A percentile compares a stretch with the other conserved stretches of the same genome.
Conservation (phyloP, 2,113 vertebrate species). For the Eolophus roseicapilla region DNA sequence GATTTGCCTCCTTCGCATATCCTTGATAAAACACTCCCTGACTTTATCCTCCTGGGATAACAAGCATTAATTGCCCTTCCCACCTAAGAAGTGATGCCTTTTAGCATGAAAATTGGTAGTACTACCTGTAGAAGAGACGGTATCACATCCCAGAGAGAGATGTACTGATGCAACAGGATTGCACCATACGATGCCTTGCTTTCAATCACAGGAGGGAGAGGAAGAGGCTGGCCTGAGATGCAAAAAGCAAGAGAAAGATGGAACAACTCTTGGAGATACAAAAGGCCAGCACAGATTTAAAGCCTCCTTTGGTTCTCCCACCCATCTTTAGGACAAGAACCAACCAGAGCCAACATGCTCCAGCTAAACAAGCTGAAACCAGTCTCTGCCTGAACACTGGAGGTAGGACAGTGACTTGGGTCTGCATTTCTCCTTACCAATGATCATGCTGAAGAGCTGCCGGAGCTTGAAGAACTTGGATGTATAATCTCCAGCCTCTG, state of each 20-base stretch:
- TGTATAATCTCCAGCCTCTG: conserved; percentile 93
- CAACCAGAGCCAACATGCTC: background rate
- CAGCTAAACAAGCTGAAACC: background rate
- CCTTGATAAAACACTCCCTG: background rate
- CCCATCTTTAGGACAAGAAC: background rate
- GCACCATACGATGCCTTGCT: conserved; percentile 69
- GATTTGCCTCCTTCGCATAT: background rate
- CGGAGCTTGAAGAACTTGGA: conserved; percentile 88
- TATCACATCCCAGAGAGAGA: conserved; percentile 88
- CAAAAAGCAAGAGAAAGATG: background rate
- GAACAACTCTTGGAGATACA: background rate
- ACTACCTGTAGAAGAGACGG: conserved; percentile 74
- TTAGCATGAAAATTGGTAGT: background rate
- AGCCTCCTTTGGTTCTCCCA: background rate
- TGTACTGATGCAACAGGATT: conserved; percentile 71
- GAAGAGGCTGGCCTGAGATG: conserved; percentile 64
- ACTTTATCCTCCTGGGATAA: background rate
- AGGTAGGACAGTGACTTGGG: background rate
- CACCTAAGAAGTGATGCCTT: background rate
- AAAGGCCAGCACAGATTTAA: background rate
- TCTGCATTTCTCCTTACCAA: conserved; percentile 70
- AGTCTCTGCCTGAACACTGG: background rate
- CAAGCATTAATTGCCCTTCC: background rate
- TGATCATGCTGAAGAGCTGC: conserved; percentile 79
- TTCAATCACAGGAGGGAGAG: conserved; percentile 64